Evolutionary conservation across 2,113 vertebrate species (phyloP), one percentile per base, ranked within the genome.

Genomic region (Macquaria ambigua): DNA sequence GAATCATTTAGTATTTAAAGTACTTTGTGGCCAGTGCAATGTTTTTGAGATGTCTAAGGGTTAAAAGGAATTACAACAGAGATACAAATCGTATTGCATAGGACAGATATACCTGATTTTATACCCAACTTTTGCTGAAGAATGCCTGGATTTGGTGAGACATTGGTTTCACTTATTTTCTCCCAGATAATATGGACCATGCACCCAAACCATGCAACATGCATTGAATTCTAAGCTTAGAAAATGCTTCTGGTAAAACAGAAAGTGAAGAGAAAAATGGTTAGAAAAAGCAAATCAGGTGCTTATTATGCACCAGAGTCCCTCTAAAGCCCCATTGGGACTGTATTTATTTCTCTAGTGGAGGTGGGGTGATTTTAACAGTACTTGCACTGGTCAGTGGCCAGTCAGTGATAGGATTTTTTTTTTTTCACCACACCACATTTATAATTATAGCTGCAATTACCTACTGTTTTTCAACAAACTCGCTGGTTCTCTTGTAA

Each of bases 1-100:
- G 50, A 43, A 52, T 84, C 0, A 62, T 59, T 58, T 0, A 37
- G n/a, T 82, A 50, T 71, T 70, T 62, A 46, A 85, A 28, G 74
- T 3, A 50, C 12, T 64, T 71, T 28, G 55, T 74, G n/a, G n/a
- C 31, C 10, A 23, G 1, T n/a, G 8, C 34, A 34, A 31, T 67
- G 14, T 23, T 31, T 52, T 20, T 37, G 1, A 55, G 16, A 34
- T 41, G 34, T 28, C 16, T 52, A 31, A 25, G 55, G 8, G n/a
- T n/a, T 18, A 15, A 28, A 76, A 58, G 28, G 41, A 9, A 31
- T 9, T 1, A 9, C 25, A 34, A 21, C 43, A 34, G 25, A 62
- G 73, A 63, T 21, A 9, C 4, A 53, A 53, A 21, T 20, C 67
- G 1, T 55, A 12, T 53, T 37, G 11, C 50, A n/a, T 8, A 69